A percentile compares a stretch with the other conserved stretches of the same genome.
phyloP scores from a whole-genome alignment of 37 sponge, comb jelly and placozoan species.

The Hexactinellida sp. region DNA sequence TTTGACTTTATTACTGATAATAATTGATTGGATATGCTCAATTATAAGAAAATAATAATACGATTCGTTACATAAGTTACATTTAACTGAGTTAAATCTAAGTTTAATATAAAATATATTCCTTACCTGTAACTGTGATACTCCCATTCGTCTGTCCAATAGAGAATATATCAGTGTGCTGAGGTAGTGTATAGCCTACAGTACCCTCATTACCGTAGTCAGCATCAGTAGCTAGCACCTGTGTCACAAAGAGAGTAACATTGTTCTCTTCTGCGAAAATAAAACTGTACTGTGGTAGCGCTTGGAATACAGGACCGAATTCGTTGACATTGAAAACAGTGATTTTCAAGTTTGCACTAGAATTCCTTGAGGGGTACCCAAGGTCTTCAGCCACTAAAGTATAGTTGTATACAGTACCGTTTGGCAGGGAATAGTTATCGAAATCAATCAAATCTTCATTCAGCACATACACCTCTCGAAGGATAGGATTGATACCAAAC shows the following conservation, averaged over 20 bases:
- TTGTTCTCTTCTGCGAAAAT: background rate
- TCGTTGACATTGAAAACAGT: background rate
- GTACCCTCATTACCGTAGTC: conserved; percentile 15
- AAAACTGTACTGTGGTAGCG: background rate
- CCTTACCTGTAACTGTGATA: conserved; percentile 16
- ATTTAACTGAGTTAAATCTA: too few relatives aligned
- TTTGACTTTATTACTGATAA: too few relatives aligned
- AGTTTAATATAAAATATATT: too few relatives aligned
- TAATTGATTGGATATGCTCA: too few relatives aligned
- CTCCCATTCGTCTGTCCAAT: conserved; percentile 1
- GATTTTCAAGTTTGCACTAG: background rate
- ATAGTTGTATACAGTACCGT: background rate
- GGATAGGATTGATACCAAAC: background rate
- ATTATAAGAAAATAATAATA: too few relatives aligned
- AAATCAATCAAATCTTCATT: background rate
- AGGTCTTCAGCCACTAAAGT: background rate
- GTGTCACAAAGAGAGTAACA: background rate
- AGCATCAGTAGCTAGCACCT: conserved; percentile 7
- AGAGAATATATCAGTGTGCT: conserved; percentile 2
- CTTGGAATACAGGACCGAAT: background rate
- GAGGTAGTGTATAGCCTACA: background rate
- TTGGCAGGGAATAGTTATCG: background rate
- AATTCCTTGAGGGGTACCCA: background rate
- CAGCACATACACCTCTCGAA: background rate
- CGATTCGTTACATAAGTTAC: too few relatives aligned